Conservation (phyloP, 2,113 vertebrate genomes). For the Cinclus mexicanus region DNA sequence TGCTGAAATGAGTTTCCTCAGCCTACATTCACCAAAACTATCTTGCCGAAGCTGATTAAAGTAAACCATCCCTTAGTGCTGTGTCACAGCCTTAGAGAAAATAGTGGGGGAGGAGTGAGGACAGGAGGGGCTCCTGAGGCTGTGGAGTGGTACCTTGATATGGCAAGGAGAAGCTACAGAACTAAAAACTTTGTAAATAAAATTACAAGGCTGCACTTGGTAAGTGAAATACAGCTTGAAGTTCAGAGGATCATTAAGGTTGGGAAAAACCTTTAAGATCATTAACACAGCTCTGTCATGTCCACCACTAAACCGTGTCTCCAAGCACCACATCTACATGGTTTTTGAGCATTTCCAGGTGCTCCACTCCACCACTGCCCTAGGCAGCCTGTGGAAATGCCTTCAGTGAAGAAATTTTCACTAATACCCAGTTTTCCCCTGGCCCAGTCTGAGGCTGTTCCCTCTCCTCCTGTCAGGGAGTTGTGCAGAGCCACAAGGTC, state of each 20-base stretch:
- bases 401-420: neutral
- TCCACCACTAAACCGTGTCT: neutral
- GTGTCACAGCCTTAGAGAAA: neutral
- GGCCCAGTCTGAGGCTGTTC: rapidly evolving
- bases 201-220: neutral
- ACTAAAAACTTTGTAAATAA: neutral
- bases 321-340: neutral
- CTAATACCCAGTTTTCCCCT: neutral
- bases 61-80: neutral
- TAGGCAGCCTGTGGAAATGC: neutral
- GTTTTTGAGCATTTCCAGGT: neutral
- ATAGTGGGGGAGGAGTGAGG: neutral
- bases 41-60: neutral
- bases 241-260: neutral
- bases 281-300: neutral
- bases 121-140: neutral
- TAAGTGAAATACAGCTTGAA: neutral
- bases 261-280: neutral
- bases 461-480: neutral
- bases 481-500: neutral
- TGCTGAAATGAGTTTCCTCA: neutral
- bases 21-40: neutral
- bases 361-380: neutral
- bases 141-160: neutral
- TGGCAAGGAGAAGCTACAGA: neutral